phyloP scores from a whole-genome alignment of 2,113 vertebrate genomes.

The Baryphthengus martii region DNA sequence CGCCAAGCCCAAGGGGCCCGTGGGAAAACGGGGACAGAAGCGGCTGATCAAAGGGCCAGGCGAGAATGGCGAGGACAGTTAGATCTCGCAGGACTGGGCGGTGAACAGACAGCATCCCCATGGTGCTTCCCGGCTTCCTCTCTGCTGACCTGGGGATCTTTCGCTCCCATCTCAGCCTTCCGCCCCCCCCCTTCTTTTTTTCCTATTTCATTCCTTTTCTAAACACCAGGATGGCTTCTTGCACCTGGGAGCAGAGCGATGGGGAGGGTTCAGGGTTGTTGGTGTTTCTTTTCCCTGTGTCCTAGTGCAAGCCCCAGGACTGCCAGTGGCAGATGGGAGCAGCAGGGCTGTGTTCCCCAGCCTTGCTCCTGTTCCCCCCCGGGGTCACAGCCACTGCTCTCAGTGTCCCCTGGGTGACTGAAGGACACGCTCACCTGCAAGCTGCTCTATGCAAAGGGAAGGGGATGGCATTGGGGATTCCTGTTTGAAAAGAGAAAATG shows the following conservation, averaged over 20 bases:
- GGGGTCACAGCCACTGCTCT: background rate
- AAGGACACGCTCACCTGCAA: background rate
- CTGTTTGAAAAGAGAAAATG: background rate
- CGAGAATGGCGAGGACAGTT: conserved; percentile 92
- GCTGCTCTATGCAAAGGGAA: conserved; percentile 45
- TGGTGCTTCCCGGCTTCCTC: conserved; percentile 5
- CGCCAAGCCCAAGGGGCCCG: conserved; percentile 92
- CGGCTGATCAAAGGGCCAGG: conserved; percentile 89
- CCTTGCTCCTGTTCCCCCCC: background rate
- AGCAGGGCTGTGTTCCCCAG: background rate
- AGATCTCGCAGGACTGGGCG: conserved; percentile 41
- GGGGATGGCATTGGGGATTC: background rate
- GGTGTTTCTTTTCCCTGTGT: background rate
- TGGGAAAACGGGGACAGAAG: conserved; percentile 94
- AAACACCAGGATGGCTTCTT: conserved; percentile 19
- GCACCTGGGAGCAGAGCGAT: background rate
- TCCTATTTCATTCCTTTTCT: conserved; percentile 38
- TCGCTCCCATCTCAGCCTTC: background rate
- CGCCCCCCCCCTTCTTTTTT: background rate
- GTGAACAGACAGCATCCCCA: conserved; percentile 30
- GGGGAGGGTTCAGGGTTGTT: background rate
- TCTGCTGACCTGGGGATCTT: conserved; percentile 36
- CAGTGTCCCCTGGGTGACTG: background rate
- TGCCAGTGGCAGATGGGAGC: background rate
- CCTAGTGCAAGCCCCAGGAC: background rate